Conservation (phyloP, 2,113 vertebrate genomes). For the Hippocampus comes region DNA sequence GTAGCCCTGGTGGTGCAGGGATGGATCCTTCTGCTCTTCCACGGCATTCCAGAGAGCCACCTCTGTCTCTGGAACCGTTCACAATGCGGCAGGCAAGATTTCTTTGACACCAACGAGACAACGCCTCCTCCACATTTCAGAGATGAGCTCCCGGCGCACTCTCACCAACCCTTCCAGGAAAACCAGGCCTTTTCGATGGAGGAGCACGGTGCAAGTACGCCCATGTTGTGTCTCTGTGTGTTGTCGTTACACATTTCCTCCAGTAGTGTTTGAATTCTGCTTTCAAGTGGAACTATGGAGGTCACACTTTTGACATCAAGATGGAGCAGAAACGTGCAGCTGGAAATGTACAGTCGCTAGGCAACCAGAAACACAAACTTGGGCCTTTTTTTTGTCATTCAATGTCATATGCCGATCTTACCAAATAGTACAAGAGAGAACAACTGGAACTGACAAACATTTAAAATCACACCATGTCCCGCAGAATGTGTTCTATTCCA, state of each 20-base stretch:
- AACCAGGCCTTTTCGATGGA: slow-evolving; percentile 94
- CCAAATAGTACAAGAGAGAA: no score
- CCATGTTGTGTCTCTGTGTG: slow-evolving; percentile 19
- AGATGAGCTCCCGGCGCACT: slow-evolving; percentile 82
- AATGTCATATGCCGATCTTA: not conserved
- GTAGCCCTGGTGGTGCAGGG: slow-evolving; percentile 89
- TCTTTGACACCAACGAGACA: slow-evolving; percentile 86
- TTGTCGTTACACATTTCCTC: not conserved
- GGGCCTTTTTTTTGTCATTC: not conserved
- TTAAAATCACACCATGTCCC: not conserved
- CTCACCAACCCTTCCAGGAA: slow-evolving; percentile 84
- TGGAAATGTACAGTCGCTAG: slow-evolving; percentile 27
- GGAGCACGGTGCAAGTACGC: slow-evolving; percentile 87
- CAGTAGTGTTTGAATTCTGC: not conserved
- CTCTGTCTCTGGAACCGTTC: slow-evolving; percentile 79
- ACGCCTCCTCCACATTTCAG: slow-evolving; percentile 79
- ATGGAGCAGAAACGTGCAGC: not conserved
- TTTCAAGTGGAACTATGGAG: not conserved
- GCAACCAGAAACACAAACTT: slow-evolving; percentile 33
- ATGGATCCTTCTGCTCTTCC: slow-evolving; percentile 91
- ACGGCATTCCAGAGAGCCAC: slow-evolving; percentile 90
- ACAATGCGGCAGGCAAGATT: slow-evolving; percentile 82
- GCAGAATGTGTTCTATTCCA: slow-evolving; percentile 5
- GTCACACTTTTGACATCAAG: not conserved
- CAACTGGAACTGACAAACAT: no score